Percentiles rank a stretch among this genome's conserved stretches.
Evolutionary conservation across 2,113 vertebrate species (phyloP).

Genomic region (Malurus cyaneus): DNA sequence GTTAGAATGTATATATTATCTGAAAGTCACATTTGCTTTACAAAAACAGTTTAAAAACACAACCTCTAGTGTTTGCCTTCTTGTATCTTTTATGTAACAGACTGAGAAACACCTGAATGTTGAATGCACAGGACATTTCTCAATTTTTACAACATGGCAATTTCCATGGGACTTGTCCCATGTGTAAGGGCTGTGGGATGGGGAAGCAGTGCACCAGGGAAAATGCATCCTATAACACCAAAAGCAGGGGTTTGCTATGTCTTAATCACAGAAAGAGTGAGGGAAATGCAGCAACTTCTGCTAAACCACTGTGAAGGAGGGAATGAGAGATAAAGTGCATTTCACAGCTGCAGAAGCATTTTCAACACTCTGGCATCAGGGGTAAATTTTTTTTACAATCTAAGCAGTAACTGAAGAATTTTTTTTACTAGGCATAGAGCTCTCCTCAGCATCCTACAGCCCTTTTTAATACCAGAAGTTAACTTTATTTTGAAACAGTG

Average conservation of each 20-base stretch:
- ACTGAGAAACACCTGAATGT: not conserved
- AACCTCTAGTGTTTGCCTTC: not conserved
- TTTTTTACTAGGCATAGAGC: not conserved
- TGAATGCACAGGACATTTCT: not conserved
- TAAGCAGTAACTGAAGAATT: not conserved
- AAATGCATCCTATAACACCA: not conserved
- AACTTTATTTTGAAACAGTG: not conserved
- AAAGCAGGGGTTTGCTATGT: not conserved
- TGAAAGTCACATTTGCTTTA: not conserved
- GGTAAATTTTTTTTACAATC: not conserved
- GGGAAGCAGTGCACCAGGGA: not conserved
- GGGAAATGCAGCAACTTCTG: not conserved
- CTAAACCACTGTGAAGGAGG: not conserved
- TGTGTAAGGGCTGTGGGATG: rapidly evolving
- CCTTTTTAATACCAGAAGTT: not conserved
- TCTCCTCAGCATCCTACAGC: not conserved
- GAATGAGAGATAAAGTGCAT: not conserved
- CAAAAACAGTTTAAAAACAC: not conserved
- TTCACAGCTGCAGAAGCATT: not conserved
- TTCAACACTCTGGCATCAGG: not conserved
- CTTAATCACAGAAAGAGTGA: not conserved
- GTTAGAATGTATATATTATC: not conserved
- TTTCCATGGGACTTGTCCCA: rapidly evolving
- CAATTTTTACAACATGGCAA: not conserved
- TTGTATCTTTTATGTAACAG: not conserved